A percentile compares a stretch with the other conserved stretches of the same genome.
phyloP scores from a whole-genome alignment of 1,140 invertebrate species.

The Drosophila navojoa region DNA sequence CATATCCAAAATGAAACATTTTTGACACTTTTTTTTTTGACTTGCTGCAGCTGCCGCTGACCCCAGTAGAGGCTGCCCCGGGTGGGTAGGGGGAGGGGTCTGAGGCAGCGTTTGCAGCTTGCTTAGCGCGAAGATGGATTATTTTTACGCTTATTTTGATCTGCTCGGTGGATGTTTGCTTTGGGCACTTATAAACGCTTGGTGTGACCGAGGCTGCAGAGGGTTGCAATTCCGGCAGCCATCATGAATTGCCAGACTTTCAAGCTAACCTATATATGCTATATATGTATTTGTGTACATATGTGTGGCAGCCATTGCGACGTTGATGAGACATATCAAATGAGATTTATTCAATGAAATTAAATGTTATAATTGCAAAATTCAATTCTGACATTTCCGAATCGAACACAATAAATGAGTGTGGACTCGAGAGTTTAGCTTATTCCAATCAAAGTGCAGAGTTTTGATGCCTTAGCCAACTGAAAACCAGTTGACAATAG shows the following conservation, averaged over 20 bases:
- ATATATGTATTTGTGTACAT: background rate
- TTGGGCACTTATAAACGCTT: conserved; percentile 80
- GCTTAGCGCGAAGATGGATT: conserved; percentile 79
- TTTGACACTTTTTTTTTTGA: conserved; percentile 74
- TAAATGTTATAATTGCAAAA: conserved; percentile 9
- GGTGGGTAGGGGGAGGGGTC: conserved; percentile 16
- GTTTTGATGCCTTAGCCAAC: background rate
- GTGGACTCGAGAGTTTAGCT: no score
- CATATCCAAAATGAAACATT: conserved; percentile 81
- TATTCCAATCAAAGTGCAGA: background rate
- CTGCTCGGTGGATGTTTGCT: conserved; percentile 83
- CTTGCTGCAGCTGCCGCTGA: conserved; percentile 49
- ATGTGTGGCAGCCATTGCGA: conserved; percentile 15
- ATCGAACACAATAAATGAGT: no score
- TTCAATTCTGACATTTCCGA: background rate
- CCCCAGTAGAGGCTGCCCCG: conserved; percentile 23
- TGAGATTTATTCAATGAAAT: conserved; percentile 32
- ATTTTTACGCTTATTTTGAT: conserved; percentile 80
- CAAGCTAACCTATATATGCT: background rate
- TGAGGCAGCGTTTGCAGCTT: conserved; percentile 55
- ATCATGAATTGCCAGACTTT: conserved; percentile 48
- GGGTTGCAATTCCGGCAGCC: conserved; percentile 41
- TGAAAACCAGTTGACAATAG: conserved; percentile 32
- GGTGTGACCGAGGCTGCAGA: conserved; percentile 66
- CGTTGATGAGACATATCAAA: conserved; percentile 24